phyloP scores from a whole-genome alignment of 2,797 vertebrate species.

The Gallirallus australis region DNA sequence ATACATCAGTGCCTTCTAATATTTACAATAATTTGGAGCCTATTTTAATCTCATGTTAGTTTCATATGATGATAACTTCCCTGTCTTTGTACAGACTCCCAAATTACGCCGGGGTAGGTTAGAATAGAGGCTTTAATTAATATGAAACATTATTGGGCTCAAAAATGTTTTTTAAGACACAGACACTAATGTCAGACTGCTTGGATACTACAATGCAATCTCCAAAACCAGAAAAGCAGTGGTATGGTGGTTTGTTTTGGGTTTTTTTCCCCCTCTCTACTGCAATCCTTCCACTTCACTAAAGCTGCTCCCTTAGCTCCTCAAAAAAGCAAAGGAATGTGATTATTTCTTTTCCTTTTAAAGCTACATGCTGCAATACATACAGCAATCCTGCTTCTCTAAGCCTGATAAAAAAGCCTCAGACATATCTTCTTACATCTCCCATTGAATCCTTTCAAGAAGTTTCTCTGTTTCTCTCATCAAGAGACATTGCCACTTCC shows the following conservation, averaged over 20 bases:
- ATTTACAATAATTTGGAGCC: conserved; percentile 45
- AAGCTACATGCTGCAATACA: neutral
- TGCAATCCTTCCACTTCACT: neutral
- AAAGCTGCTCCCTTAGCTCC: neutral
- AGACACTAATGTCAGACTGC: neutral
- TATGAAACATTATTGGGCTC: neutral
- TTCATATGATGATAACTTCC: neutral
- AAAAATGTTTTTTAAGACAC: neutral
- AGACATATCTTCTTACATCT: neutral
- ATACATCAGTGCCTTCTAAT: conserved; percentile 48
- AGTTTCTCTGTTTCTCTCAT: neutral
- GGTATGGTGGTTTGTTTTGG: no score
- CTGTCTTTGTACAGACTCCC: neutral
- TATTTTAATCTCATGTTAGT: neutral
- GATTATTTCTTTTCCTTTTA: neutral
- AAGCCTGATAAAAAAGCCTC: neutral
- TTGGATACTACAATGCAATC: neutral
- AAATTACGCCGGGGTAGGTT: neutral
- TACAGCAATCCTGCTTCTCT: neutral
- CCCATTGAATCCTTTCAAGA: neutral
- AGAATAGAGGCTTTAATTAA: neutral
- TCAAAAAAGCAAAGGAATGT: neutral
- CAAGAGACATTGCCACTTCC: neutral
- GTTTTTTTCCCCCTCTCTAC: neutral
- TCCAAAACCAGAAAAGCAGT: neutral